phyloP scores from a whole-genome alignment of 2,113 vertebrate species.

The Phoxinus phoxinus region DNA sequence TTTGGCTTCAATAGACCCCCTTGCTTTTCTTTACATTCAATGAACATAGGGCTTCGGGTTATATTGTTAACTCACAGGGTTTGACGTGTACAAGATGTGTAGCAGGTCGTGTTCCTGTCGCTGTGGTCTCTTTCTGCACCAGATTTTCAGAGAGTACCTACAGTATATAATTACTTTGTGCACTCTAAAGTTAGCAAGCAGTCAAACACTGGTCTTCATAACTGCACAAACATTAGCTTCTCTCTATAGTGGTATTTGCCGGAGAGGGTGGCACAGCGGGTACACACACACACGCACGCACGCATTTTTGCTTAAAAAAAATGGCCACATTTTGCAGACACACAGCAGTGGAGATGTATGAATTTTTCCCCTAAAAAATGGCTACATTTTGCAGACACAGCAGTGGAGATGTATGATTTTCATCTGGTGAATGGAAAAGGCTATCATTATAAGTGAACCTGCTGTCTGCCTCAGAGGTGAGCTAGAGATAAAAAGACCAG shows the following conservation, averaged over 20 bases:
- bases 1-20: slow-evolving; percentile 73
- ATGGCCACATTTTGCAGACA: not conserved
- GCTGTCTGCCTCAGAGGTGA: slow-evolving; percentile 26
- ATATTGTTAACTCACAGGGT: not conserved
- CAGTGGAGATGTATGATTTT: not conserved
- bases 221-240: not conserved
- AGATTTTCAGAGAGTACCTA: not conserved
- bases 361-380: not conserved
- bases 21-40: slow-evolving; percentile 63
- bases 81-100: not conserved
- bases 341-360: not conserved
- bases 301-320: no score
- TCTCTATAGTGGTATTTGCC: not conserved
- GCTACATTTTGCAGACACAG: not conserved
- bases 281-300: not conserved
- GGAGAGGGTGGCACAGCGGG: not conserved
- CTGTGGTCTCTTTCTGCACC: not conserved
- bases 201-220: not conserved
- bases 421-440: slow-evolving; percentile 6
- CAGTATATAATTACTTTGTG: not conserved
- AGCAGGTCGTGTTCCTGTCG: not conserved
- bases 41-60: not conserved
- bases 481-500: slow-evolving; percentile 25
- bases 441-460: slow-evolving; percentile 22
- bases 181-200: not conserved